Evolutionary conservation across 2,113 vertebrate genomes (phyloP).

Genomic region (Monopterus albus): DNA sequence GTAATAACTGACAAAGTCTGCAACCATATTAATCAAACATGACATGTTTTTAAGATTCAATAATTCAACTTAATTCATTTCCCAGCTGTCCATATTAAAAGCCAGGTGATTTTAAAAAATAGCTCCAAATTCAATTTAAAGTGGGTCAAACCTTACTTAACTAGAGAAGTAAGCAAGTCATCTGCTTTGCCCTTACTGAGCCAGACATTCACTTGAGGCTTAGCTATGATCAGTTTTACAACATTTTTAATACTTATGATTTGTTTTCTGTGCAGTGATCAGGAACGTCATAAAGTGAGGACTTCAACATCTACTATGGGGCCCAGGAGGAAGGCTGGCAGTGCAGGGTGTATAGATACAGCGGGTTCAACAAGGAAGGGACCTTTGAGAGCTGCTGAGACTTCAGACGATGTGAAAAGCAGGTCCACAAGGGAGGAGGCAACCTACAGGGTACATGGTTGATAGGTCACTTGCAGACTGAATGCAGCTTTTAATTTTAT

Average conservation of each 20-base stretch:
- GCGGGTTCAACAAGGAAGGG: conserved; percentile 36
- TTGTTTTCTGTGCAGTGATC: conserved; percentile 70
- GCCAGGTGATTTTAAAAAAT: conserved; percentile 38
- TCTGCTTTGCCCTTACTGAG: conserved; percentile 41
- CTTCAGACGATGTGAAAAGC: conserved; percentile 49
- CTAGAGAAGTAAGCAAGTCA: conserved; percentile 19
- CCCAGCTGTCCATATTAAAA: conserved; percentile 35
- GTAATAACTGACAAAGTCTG: conserved; percentile 3
- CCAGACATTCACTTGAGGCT: conserved; percentile 23
- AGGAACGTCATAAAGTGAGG: conserved; percentile 66
- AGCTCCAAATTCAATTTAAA: conserved; percentile 34
- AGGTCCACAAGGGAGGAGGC: conserved; percentile 67
- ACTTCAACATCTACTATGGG: conserved; percentile 57
- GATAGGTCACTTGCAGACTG: conserved; percentile 4
- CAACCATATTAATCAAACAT: conserved; percentile 11
- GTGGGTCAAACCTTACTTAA: conserved; percentile 37
- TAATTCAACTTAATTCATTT: conserved; percentile 51
- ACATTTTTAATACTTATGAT: conserved; percentile 41
- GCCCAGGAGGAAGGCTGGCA: conserved; percentile 41
- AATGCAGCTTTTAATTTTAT: conserved; percentile 32
- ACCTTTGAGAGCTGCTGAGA: conserved; percentile 40
- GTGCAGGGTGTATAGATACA: conserved; percentile 19
- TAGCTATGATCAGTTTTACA: conserved; percentile 46
- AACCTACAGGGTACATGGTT: conserved; percentile 79
- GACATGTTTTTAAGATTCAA: conserved; percentile 33